Conservation (phyloP, 2,888 invertebrate genomes). For the Lacanobia oleracea region DNA sequence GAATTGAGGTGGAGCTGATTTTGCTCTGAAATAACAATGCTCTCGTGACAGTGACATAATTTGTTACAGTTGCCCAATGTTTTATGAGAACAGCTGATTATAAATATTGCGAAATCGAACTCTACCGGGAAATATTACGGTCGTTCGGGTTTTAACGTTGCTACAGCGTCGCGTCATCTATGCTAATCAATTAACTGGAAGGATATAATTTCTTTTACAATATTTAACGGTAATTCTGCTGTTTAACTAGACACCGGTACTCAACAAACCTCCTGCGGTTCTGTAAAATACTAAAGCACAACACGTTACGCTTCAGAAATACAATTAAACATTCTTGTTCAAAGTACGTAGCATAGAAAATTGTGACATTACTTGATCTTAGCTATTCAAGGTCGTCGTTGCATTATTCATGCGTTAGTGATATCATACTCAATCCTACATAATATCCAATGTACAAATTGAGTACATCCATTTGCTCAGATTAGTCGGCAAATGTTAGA, state of each 20-base stretch:
- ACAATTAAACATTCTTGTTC: constrained; percentile 33
- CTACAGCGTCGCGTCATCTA: constrained; percentile 31
- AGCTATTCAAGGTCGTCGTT: constrained; percentile 73
- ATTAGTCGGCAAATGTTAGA: constrained; percentile 52
- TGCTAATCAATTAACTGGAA: constrained; percentile 21
- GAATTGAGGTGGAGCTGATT: constrained; percentile 67
- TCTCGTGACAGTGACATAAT: constrained; percentile 70
- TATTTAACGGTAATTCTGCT: neutral
- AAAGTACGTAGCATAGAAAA: constrained; percentile 62
- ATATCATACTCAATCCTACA: constrained; percentile 74
- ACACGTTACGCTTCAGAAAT: neutral
- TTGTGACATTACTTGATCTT: constrained; percentile 72
- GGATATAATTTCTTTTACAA: constrained; percentile 30
- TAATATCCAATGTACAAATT: constrained; percentile 53
- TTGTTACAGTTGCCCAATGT: constrained; percentile 67
- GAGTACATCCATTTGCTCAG: constrained; percentile 44
- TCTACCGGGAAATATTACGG: constrained; percentile 53
- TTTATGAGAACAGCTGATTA: constrained; percentile 63
- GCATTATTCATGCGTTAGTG: constrained; percentile 78
- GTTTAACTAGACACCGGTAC: neutral
- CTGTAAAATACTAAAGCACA: neutral
- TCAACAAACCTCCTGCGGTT: neutral
- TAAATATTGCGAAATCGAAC: constrained; percentile 48
- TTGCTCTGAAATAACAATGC: constrained; percentile 71
- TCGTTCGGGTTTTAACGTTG: constrained; percentile 22